Evolutionary conservation across 2,797 vertebrate genomes (phyloP), one percentile per base, ranked within the genome.

Genomic region (Scarus forsteni): DNA sequence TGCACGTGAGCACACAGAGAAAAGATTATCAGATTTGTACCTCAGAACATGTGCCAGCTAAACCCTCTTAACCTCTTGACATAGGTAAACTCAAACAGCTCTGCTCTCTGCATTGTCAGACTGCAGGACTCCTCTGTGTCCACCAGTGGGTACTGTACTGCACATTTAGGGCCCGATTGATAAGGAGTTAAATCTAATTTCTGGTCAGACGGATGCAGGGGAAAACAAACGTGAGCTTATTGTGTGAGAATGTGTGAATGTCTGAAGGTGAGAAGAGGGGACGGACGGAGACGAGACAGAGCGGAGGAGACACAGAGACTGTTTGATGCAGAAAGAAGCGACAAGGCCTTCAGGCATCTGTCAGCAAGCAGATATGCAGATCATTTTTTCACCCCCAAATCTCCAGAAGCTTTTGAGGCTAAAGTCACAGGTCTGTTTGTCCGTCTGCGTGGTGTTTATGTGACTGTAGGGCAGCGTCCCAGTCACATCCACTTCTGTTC

Each of bases 331-430:
- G 81, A 61, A 65, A 77, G 88, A 93, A 85, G 43, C 82, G 92
- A 93, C 92, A 92, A 81, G 85, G 73, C 87, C 92, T 87, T 80
- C 87, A 85, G 92, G 91, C 86, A 48, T 85, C 91, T 92, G 92
- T 92, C 93, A 93, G 71, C 81, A 83, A 77, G 80, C 82, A 93
- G 92, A 92, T 93, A 92, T 89, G 86, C 75, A 88, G 83, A 90
- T 85, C 39, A 62, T 69, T 60, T 65, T 58, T 58, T 53, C 43
- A 14, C 14, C 57, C 59, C 5, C 18, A 80, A 86, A 85, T 90
- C 75, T 83, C 85, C 84, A 85, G 83, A 85, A 82, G 88, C 90
- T 92, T 85, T 66, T 78, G 73, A 85, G 70, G 73, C 72, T 81
- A 15, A 87, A 85, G 78, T 91, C 84, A 78, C 85, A 89, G 79